A percentile compares a stretch with the other conserved stretches of the same genome.
phyloP scores from a whole-genome alignment of 2,113 vertebrate genomes.

The Anas platyrhynchos region DNA sequence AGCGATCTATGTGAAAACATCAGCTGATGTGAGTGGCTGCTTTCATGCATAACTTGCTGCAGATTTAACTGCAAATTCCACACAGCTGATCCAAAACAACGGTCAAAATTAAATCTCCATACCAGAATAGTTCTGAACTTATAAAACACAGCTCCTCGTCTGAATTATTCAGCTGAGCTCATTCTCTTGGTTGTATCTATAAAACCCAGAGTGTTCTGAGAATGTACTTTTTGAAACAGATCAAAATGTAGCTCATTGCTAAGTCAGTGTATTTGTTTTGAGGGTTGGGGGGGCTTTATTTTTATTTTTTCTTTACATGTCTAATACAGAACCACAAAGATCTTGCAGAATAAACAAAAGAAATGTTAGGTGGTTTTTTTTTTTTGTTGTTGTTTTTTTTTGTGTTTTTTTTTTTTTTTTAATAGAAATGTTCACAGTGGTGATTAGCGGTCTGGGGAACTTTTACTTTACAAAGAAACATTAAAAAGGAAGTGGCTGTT shows the following conservation, averaged over 20 bases:
- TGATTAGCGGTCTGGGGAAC: constrained; percentile 59
- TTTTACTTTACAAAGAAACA: constrained; percentile 73
- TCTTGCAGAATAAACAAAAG: constrained; percentile 45
- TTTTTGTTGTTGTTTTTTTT: too few species aligned
- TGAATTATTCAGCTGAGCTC: neutral
- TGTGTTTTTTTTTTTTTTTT: neutral
- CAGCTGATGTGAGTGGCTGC: neutral
- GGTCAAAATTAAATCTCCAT: fast-evolving
- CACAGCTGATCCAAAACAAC: neutral
- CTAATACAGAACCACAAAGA: constrained; percentile 35
- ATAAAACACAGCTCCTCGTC: neutral
- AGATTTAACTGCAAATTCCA: neutral
- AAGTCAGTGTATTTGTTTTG: neutral
- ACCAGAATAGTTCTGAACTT: neutral
- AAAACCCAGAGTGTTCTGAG: neutral
- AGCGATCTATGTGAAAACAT: too few species aligned
- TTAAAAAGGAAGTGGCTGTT: constrained; percentile 80
- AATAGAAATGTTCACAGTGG: constrained; percentile 71
- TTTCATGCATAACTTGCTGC: neutral
- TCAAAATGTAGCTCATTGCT: neutral
- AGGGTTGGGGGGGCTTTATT: neutral
- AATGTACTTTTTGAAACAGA: neutral
- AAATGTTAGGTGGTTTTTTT: neutral
- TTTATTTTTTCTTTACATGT: neutral
- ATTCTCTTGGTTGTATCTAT: neutral